A percentile compares a stretch with the other conserved stretches of the same genome.
Evolutionary conservation across 2,797 vertebrate genomes (phyloP).

Genomic region (Fratercula arctica): DNA sequence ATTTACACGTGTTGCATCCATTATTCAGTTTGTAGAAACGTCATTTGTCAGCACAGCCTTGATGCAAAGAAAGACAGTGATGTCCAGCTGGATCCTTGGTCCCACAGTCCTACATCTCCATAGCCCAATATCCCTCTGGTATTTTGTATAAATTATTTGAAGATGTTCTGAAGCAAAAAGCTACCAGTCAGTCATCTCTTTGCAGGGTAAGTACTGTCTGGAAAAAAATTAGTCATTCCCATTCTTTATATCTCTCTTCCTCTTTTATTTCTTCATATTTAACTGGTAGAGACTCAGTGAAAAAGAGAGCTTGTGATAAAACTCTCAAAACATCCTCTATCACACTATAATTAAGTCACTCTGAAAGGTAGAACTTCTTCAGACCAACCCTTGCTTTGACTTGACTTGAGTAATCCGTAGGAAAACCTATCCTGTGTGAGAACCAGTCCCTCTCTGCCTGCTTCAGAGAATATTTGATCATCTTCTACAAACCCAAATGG

Average conservation of each 20-base stretch:
- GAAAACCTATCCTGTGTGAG: background rate
- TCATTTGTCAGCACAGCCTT: background rate
- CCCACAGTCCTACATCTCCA: background rate
- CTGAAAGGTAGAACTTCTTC: background rate
- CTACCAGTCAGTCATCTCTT: background rate
- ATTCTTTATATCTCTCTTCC: background rate
- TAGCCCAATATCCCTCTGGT: background rate
- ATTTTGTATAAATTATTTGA: background rate
- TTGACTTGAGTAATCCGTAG: background rate
- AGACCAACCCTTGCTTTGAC: background rate
- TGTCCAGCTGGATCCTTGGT: background rate
- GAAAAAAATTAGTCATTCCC: background rate
- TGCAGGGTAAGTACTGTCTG: background rate
- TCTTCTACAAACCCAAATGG: background rate
- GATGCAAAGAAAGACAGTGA: background rate
- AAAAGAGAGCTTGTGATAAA: background rate
- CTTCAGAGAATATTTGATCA: background rate
- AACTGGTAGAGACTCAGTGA: background rate
- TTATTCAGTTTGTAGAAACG: background rate
- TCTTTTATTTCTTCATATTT: background rate
- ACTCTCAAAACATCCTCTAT: background rate
- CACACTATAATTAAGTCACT: background rate
- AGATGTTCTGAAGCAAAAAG: background rate
- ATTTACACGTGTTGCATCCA: fast-evolving
- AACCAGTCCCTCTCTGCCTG: background rate